Conservation (phyloP, 2,888 invertebrate genomes). For the Xestia c-nigrum region DNA sequence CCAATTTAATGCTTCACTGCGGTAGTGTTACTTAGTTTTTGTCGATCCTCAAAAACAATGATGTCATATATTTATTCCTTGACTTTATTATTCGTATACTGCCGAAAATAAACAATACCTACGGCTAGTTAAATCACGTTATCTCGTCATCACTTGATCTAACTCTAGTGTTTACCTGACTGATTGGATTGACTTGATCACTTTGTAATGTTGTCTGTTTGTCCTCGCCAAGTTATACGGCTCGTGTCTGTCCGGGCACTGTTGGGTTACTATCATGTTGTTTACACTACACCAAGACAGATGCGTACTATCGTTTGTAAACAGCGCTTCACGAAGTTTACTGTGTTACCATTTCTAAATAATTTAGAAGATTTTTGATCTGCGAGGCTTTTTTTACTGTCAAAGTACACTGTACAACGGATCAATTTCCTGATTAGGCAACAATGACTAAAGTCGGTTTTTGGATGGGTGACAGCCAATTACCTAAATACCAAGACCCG, state of each 20-base stretch:
- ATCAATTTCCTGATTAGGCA: not conserved
- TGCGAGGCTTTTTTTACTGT: not conserved
- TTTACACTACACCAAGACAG: slow-evolving; percentile 5
- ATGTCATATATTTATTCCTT: not conserved
- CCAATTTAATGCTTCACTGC: not conserved
- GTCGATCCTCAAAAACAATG: not conserved
- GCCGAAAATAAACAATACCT: not conserved
- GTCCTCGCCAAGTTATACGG: slow-evolving; percentile 30
- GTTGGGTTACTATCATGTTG: slow-evolving; percentile 2
- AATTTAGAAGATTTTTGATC: not conserved
- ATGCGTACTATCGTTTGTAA: slow-evolving; percentile 11
- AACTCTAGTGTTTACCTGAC: slow-evolving; percentile 22
- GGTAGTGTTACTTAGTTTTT: not conserved
- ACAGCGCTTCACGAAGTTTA: slow-evolving; percentile 6
- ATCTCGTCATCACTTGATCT: slow-evolving; percentile 6
- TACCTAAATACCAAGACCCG: not conserved
- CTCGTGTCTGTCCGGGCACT: not conserved
- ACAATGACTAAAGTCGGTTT: not conserved
- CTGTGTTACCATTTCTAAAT: not conserved
- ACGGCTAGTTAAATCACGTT: not conserved
- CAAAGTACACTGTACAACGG: not conserved
- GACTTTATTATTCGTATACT: not conserved
- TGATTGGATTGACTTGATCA: slow-evolving; percentile 57
- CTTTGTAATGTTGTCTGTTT: slow-evolving; percentile 56
- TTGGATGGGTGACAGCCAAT: no score